A percentile compares a stretch with the other conserved stretches of the same genome.
These are phyloP conservation scores for Alviniconcha marisindica DNA, from an alignment of 1,140 invertebrate genomes.

Conservation along the genomic window DNA sequence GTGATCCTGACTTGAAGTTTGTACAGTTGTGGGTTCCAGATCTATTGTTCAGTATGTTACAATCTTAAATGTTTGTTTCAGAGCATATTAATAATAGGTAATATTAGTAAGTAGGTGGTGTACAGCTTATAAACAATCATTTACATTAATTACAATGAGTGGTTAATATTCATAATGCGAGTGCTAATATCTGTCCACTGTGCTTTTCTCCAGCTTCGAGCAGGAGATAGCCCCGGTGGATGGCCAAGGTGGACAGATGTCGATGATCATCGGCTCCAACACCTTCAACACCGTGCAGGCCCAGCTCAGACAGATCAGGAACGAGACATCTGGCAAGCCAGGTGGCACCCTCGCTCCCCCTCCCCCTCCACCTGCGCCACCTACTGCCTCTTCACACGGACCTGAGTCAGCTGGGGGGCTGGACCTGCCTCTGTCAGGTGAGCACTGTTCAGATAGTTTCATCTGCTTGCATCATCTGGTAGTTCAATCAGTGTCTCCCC, in stretches of 20 bases:
- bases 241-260: not conserved
- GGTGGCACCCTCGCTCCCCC: constrained; percentile 34
- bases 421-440: constrained; percentile 20
- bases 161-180: too few species aligned
- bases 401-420: not conserved
- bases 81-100: too few species aligned
- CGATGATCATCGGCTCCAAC: constrained; percentile 64
- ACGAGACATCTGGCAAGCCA: constrained; percentile 71
- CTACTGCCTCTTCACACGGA: not conserved
- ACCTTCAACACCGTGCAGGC: constrained; percentile 82
- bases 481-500: too few species aligned
- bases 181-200: constrained; percentile 13
- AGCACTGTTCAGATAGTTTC: too few species aligned
- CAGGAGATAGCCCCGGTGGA: constrained; percentile 81
- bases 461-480: too few species aligned
- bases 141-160: too few species aligned
- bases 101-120: too few species aligned
- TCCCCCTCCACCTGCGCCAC: constrained; percentile 32
- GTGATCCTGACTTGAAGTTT: too few species aligned
- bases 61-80: too few species aligned
- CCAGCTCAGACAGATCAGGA: constrained; percentile 78
- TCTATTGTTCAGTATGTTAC: too few species aligned
- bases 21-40: too few species aligned
- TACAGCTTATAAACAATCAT: not conserved
- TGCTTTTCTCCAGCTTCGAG: constrained; percentile 82